Percentiles rank a stretch among this genome's conserved stretches.
Evolutionary conservation across 2,113 vertebrate species (phyloP).

Genomic region (Lycocorax pyrrhopterus): DNA sequence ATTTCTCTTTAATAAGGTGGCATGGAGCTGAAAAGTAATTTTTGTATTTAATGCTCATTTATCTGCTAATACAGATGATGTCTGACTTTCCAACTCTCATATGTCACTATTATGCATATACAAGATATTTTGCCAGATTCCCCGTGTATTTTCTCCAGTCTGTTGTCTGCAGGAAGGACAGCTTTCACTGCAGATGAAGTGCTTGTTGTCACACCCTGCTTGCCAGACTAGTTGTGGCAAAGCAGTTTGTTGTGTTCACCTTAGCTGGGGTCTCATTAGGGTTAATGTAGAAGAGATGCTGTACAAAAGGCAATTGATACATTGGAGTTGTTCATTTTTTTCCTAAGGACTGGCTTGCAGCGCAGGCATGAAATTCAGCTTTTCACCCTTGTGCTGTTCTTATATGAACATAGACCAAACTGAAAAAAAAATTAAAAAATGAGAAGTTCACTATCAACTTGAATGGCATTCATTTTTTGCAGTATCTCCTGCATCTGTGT

Average conservation of each 20-base stretch:
- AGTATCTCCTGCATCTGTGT: not conserved
- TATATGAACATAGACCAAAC: not conserved
- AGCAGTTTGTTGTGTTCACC: not conserved
- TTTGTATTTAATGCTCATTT: not conserved
- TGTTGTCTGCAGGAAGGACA: not conserved
- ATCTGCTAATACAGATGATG: not conserved
- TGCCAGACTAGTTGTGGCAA: not conserved
- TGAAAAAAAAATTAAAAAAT: not conserved
- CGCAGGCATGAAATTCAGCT: not conserved
- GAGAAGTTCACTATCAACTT: not conserved
- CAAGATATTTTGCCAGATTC: not conserved
- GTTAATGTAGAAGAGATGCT: not conserved
- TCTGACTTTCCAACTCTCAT: not conserved
- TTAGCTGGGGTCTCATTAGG: not conserved
- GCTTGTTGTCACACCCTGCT: not conserved
- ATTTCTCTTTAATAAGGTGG: not conserved
- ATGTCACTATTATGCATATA: not conserved
- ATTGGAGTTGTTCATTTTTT: not conserved
- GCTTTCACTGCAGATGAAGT: not conserved
- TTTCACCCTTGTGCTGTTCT: not conserved
- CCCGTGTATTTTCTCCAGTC: not conserved
- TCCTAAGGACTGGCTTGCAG: not conserved
- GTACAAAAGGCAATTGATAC: not conserved
- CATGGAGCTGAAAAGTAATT: not conserved
- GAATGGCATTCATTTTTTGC: not conserved